Evolutionary conservation across 1,140 invertebrate genomes (phyloP).

Genomic region (Streblospio benedicti): DNA sequence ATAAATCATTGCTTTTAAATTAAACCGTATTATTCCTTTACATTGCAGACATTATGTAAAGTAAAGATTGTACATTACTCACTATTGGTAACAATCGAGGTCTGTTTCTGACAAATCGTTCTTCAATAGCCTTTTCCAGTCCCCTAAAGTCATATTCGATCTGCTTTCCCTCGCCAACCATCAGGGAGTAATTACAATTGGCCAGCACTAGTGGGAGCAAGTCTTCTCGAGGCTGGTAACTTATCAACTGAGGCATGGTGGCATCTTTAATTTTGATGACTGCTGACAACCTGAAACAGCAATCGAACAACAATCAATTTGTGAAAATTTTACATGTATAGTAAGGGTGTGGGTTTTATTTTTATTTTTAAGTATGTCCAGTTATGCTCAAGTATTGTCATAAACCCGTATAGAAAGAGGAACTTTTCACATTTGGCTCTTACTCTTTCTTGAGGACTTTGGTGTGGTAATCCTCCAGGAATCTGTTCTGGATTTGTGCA

Average conservation of each 20-base stretch:
- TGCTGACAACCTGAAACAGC: no score
- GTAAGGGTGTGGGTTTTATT: not conserved
- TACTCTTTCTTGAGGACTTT: constrained; percentile 17
- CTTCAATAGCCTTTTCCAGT: constrained; percentile 24
- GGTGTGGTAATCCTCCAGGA: constrained; percentile 27
- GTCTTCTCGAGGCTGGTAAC: constrained; percentile 29
- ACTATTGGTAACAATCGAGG: constrained; percentile 13
- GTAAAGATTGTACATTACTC: not conserved
- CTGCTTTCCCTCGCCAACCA: constrained; percentile 22
- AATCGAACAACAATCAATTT: no score
- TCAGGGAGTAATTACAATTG: constrained; percentile 31
- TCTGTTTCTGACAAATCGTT: constrained; percentile 25
- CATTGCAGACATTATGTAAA: not conserved
- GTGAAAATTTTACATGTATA: no score
- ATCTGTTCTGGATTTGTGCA: constrained; percentile 29
- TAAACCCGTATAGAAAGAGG: not conserved
- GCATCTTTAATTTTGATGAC: not conserved
- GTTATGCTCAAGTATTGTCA: not conserved
- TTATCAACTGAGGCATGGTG: constrained; percentile 26
- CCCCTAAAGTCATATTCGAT: constrained; percentile 28
- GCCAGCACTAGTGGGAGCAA: constrained; percentile 30
- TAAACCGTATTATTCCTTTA: not conserved
- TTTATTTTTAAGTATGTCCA: not conserved
- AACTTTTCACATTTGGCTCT: no score
- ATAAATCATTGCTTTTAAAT: not conserved